Evolutionary conservation across 2,797 vertebrate species (phyloP), one percentile per base, ranked within the genome.

Genomic region (Lemur catta): DNA sequence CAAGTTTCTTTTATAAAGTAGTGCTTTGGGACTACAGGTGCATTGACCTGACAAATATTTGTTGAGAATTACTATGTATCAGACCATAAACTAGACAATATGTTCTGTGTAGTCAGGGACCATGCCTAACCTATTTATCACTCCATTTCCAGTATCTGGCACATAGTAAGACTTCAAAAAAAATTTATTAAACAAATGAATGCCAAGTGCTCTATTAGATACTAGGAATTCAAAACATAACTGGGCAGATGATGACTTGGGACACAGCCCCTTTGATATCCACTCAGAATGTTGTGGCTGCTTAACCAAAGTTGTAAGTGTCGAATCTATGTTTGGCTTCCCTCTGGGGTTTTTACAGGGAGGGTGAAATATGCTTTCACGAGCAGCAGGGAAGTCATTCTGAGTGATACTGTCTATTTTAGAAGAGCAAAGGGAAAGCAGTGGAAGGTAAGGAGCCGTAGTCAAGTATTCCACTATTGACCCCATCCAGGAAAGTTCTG

Each of bases 111-210:
- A 86, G 7, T 86, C 52, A 96, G 75, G 11, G 52, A 82, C 18
- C 63, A 55, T 22, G 61, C 11, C 87, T 69, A 75, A 92, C 63
- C 11, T 89, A 57, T 20, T 88, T 22, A 59, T 80, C 48, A 72
- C n/a, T 95, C 43, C 93, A 30, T 95, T 96, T 85, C 46, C 28
- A 69, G 35, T 89, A 7, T 65, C n/a, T 79, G 63, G 59, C 52
- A 72, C 41, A 48, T 65, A 80, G 43, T 94, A 89, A 91, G 50
- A 87, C n/a, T 84, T 92, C 12, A 94, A 74, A 90, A 67, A 92
- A 94, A 91, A 48, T 71, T 17, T 67, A 71, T 59, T 76, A 18
- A 91, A 81, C 35, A 95, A 93, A 74, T 85, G 11, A 88, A 92
- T 90, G 55, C 38, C 38, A 22, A 87, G 38, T 90, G 46, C 61